These are phyloP conservation scores for Oligia fasciuncula DNA, from an alignment of 2,888 invertebrate genomes.

Conservation along the genomic window DNA sequence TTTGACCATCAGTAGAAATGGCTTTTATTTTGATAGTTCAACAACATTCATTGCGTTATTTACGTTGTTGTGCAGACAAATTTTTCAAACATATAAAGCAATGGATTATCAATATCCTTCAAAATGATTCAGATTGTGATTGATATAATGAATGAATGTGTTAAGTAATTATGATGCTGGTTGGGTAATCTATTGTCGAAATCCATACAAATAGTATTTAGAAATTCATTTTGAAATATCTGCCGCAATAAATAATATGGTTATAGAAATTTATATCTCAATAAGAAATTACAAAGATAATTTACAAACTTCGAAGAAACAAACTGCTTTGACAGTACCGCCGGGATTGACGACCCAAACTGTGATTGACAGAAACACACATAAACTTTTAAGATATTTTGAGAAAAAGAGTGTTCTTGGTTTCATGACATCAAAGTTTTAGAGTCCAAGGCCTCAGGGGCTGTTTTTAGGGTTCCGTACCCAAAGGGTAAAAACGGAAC, in stretches of 20 bases:
- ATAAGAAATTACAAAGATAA: background rate
- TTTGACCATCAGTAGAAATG: no score
- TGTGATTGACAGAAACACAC: constrained; percentile 45
- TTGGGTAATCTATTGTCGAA: background rate
- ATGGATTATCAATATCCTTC: background rate
- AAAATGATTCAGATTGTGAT: background rate
- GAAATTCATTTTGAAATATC: background rate
- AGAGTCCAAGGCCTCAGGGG: background rate
- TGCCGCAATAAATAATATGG: background rate
- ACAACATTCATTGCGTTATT: no score
- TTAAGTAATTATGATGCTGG: background rate
- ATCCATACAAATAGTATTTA: background rate
- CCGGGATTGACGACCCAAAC: constrained; percentile 26
- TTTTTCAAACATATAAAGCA: no score
- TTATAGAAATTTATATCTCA: no score
- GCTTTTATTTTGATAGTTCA: no score
- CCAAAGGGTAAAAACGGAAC: no score
- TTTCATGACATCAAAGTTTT: constrained; percentile 23
- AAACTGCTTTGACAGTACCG: constrained; percentile 3
- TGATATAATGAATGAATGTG: no score
- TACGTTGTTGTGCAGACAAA: no score
- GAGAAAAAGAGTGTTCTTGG: constrained; percentile 22
- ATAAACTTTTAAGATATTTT: constrained; percentile 47
- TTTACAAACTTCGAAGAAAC: constrained; percentile 17
- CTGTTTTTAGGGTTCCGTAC: no score